Conservation (phyloP, 1,140 invertebrate species). For the Oscheius sp. region DNA sequence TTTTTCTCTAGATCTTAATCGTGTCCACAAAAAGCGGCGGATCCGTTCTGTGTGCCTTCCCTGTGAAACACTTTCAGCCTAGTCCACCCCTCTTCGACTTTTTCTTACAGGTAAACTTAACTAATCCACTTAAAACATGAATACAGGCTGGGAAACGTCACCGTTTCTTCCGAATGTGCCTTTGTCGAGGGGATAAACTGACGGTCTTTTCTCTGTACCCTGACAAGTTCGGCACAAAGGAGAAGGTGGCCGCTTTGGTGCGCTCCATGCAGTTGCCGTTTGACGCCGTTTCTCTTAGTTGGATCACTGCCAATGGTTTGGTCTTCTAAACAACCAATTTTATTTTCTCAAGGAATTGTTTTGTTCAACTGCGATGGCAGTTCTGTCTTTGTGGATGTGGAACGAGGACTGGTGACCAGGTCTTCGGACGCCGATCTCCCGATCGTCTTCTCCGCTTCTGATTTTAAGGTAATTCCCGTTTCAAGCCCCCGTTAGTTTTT, state of each 20-base stretch:
- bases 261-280: conserved; percentile 1
- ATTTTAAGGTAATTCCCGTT: conserved; percentile 46
- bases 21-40: conserved; percentile 16
- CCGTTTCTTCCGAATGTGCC: conserved; percentile 13
- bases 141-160: not conserved
- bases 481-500: conserved; percentile 69
- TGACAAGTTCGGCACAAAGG: conserved; percentile 13
- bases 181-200: conserved; percentile 15
- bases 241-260: conserved; percentile 17
- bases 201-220: conserved; percentile 12
- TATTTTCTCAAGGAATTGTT: not conserved
- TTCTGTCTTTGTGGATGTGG: not conserved
- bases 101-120: not conserved
- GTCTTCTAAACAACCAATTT: not conserved
- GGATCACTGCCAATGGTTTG: not conserved
- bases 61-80: not conserved
- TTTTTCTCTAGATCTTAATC: conserved; percentile 7
- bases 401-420: not conserved
- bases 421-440: conserved; percentile 75
- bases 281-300: not conserved
- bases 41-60: conserved; percentile 19
- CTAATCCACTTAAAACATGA: not conserved
- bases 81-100: conserved; percentile 9
- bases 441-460: conserved; percentile 63
- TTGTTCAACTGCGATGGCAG: not conserved